phyloP scores from a whole-genome alignment of 2,888 invertebrate genomes.

The Amiota communis region DNA sequence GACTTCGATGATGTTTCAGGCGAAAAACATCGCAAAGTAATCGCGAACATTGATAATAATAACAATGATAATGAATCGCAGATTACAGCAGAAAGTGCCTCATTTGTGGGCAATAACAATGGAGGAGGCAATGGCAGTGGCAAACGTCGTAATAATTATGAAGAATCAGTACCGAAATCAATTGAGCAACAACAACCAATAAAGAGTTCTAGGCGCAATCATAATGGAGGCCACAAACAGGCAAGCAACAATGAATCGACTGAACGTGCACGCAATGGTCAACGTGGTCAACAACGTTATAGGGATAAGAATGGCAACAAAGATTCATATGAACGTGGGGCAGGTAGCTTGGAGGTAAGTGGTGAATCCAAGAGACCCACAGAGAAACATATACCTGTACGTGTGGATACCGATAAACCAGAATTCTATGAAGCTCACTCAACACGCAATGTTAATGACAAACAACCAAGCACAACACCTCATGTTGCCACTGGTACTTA shows the following conservation, averaged over 20 bases:
- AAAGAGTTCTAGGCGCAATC: slow-evolving; percentile 46
- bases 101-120: slow-evolving; percentile 75
- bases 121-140: slow-evolving; percentile 45
- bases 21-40: slow-evolving; percentile 63
- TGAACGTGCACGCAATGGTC: slow-evolving; percentile 58
- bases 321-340: slow-evolving; percentile 35
- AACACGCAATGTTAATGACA: slow-evolving; percentile 35
- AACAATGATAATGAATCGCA: slow-evolving; percentile 65
- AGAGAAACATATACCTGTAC: slow-evolving; percentile 33
- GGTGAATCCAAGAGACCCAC: slow-evolving; percentile 42
- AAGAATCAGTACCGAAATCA: slow-evolving; percentile 49
- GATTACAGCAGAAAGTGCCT: slow-evolving; percentile 82
- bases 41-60: slow-evolving; percentile 63
- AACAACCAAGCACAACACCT: slow-evolving; percentile 56
- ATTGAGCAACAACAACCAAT: slow-evolving; percentile 31
- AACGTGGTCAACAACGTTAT: slow-evolving; percentile 65
- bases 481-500: slow-evolving; percentile 62
- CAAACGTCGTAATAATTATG: slow-evolving; percentile 52
- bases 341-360: slow-evolving; percentile 46
- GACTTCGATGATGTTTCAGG: slow-evolving; percentile 72
- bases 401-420: slow-evolving; percentile 43
- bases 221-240: slow-evolving; percentile 35
- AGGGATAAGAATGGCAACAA: slow-evolving; percentile 50
- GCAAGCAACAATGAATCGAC: slow-evolving; percentile 43
- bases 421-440: slow-evolving; percentile 54